Base-by-base conservation (phyloP, 2,797 vertebrate genomes). In the Anabacerthia variegaticeps region DNA sequence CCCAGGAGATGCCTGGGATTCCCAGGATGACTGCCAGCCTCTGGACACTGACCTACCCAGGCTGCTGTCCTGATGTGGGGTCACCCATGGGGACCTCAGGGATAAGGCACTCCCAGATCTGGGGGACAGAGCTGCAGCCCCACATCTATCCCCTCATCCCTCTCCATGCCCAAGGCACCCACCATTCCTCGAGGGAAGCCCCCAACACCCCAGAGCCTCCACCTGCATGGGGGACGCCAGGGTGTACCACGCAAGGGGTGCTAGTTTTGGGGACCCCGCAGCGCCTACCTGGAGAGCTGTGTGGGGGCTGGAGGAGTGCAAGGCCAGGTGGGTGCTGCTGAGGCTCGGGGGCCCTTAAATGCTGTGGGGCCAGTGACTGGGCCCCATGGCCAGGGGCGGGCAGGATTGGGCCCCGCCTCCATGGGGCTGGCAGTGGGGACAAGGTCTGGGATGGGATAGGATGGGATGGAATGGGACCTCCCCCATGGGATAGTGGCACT, bases 251-350 rank as follows among this genome's bases (percentile, higher is more conserved):
- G 15, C 34, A 49, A 52, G 15, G n/a, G 55, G 20, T 6, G 7
- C 49, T 8, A 2, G 36, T 32, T 36, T 32, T 48, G 10, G 24
- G 71, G 55, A 26, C 15, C 52, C 80, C 5, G 0, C 21, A 37
- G 63, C 20, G 27, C 96, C 65, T 93, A 96, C 96, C 95, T 95
- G 71, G 6, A 20, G 32, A n/a, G 48, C 55, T 39, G 43, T 32
- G 62, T 0, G 2, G 68, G 12, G 65, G 28, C 4, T 3, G 56
- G 36, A 85, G 28, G 55, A 82, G 62, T 1, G 0, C 0, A 2
- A 69, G 34, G 68, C 59, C 4, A 5, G 55, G 62, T 55, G 79
- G 59, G 51, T 23, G 32, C 71, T 95, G 88, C 39, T 0, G 30
- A 83, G 55, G 82, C 39, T 80, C 3, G 0, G 55, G 5, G 51